Evolutionary conservation across 37 sponge, comb jelly and placozoan genomes (phyloP).

Genomic region (Agelas oroides): DNA sequence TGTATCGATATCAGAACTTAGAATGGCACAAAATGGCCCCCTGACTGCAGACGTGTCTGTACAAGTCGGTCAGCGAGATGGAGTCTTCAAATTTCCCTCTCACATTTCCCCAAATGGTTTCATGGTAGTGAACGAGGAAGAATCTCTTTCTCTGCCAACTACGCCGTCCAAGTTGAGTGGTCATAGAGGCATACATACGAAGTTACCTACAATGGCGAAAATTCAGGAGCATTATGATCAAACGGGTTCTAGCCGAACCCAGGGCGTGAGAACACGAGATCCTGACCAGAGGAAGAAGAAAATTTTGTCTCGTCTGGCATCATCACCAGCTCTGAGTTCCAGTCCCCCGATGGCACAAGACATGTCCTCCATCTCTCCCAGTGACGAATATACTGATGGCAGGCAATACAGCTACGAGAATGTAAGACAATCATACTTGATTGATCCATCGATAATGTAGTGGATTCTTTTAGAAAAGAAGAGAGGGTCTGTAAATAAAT

Average conservation of each 20-base stretch:
- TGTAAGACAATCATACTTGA: neutral
- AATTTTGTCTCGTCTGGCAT: too few species aligned
- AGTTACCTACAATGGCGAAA: neutral
- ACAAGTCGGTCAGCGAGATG: neutral
- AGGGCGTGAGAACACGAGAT: too few species aligned
- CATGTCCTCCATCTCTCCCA: too few species aligned
- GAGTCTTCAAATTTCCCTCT: neutral
- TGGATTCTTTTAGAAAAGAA: too few species aligned
- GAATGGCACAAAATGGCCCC: neutral
- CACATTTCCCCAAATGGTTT: neutral
- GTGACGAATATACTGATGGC: too few species aligned
- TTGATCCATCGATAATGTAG: too few species aligned
- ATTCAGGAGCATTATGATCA: too few species aligned
- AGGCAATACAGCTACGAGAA: neutral
- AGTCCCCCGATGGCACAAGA: too few species aligned
- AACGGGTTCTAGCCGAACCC: too few species aligned
- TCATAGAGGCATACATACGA: neutral
- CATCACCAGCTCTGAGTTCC: too few species aligned
- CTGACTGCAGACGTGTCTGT: constrained; percentile 17
- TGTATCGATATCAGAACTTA: constrained; percentile 1
- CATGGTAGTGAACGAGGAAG: neutral
- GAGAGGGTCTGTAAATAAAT: too few species aligned
- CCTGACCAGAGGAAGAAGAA: too few species aligned
- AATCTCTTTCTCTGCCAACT: neutral
- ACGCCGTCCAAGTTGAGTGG: constrained; percentile 1